These are phyloP conservation scores for Ceramica pisi DNA, from an alignment of 2,888 invertebrate genomes.

Conservation along the genomic window DNA sequence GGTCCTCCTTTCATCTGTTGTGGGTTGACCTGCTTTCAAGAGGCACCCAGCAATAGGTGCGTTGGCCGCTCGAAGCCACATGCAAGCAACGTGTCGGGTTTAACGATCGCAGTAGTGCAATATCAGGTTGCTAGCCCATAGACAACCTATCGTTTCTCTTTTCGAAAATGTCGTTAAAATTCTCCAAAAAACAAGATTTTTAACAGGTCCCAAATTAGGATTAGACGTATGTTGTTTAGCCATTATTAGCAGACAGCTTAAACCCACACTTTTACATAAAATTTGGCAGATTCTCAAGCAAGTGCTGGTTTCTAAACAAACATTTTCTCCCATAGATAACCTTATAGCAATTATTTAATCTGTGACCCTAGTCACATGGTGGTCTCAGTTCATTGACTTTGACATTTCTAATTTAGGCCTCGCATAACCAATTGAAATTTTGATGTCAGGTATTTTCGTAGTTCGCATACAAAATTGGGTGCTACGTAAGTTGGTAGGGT, in stretches of 20 bases:
- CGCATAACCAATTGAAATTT: constrained; percentile 62
- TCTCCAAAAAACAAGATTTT: constrained; percentile 18
- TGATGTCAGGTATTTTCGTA: constrained; percentile 40
- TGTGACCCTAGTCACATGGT: constrained; percentile 67
- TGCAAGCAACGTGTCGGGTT: constrained; percentile 37
- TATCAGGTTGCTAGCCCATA: constrained; percentile 36
- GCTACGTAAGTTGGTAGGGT: constrained; percentile 62
- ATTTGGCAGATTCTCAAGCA: constrained; percentile 25
- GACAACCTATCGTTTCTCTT: constrained; percentile 38
- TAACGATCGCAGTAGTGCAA: constrained; percentile 43
- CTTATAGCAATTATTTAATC: constrained; percentile 64
- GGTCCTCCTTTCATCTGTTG: constrained; percentile 20
- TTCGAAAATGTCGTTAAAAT: constrained; percentile 29
- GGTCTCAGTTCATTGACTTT: constrained; percentile 76
- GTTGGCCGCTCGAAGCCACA: constrained; percentile 39
- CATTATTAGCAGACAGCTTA: constrained; percentile 27
- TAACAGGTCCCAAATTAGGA: constrained; percentile 14
- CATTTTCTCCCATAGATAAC: constrained; percentile 62
- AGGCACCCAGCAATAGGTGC: constrained; percentile 33
- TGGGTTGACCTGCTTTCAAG: constrained; percentile 47
- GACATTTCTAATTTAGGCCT: constrained; percentile 78
- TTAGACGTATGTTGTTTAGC: constrained; percentile 1
- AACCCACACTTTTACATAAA: constrained; percentile 28
- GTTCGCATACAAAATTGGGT: constrained; percentile 49
- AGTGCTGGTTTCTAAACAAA: constrained; percentile 56